Conservation (phyloP, 2,797 vertebrate genomes). For the Ciconia nigra region DNA sequence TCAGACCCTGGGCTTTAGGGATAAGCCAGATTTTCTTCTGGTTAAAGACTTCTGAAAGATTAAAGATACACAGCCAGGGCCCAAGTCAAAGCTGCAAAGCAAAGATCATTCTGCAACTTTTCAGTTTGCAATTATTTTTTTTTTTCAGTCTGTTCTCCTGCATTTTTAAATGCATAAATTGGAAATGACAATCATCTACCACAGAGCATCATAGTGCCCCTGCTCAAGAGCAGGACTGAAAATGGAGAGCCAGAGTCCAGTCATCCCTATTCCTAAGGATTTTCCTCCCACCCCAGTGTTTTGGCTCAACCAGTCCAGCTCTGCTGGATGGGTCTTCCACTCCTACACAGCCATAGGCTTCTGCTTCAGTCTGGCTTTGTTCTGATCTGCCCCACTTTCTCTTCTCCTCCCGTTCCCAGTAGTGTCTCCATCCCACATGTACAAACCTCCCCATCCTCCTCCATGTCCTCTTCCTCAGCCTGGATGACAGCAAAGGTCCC, state of each 20-base stretch:
- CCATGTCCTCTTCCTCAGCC: neutral
- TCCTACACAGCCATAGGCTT: neutral
- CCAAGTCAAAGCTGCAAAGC: conserved; percentile 45
- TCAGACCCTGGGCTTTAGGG: conserved; percentile 40
- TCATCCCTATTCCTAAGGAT: neutral
- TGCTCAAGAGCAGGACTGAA: neutral
- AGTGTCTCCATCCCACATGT: neutral
- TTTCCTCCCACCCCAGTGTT: neutral
- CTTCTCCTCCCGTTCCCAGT: neutral
- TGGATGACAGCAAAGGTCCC: neutral
- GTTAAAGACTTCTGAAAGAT: conserved; percentile 58
- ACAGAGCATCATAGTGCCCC: neutral
- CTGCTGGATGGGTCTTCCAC: neutral
- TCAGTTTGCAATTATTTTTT: neutral
- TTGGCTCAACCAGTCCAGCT: neutral
- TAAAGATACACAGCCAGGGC: conserved; percentile 37
- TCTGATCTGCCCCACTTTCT: neutral
- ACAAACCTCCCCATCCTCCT: neutral
- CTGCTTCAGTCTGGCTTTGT: neutral
- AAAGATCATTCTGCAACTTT: conserved; percentile 44
- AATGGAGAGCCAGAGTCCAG: neutral
- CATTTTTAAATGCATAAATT: neutral
- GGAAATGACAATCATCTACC: neutral
- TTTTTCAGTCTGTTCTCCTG: neutral
- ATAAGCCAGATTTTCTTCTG: conserved; percentile 54